phyloP scores from a whole-genome alignment of 2,797 vertebrate species.

The Melanotaenia boesemani region DNA sequence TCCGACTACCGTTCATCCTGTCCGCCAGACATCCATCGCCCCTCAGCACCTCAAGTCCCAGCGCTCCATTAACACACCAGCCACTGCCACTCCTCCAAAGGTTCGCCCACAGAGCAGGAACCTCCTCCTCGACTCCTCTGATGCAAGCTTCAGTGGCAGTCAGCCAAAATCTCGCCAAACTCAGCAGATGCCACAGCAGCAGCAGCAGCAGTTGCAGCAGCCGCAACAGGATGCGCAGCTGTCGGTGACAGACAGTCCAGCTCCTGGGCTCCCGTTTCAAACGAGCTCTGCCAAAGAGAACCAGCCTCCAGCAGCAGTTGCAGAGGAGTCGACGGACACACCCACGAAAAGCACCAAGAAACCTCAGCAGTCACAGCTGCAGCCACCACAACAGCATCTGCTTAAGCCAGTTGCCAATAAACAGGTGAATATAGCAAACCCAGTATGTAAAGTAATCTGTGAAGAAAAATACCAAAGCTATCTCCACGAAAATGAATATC shows the following conservation, averaged over 20 bases:
- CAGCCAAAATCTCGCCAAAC: constrained; percentile 67
- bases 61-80: constrained; percentile 89
- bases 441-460: neutral
- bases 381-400: constrained; percentile 82
- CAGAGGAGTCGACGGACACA: constrained; percentile 74
- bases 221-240: constrained; percentile 73
- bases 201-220: constrained; percentile 30
- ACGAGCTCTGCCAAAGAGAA: constrained; percentile 81
- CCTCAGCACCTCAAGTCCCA: constrained; percentile 85
- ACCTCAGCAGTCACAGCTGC: constrained; percentile 73
- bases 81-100: constrained; percentile 82
- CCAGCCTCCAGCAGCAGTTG: constrained; percentile 67
- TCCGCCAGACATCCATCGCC: constrained; percentile 81
- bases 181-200: constrained; percentile 53
- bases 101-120: constrained; percentile 93
- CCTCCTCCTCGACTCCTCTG: constrained; percentile 89
- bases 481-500: neutral
- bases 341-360: constrained; percentile 82
- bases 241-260: constrained; percentile 83
- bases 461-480: neutral
- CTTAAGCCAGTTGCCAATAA: constrained; percentile 91
- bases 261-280: constrained; percentile 86
- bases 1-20: constrained; percentile 82
- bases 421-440: constrained; percentile 80
- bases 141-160: constrained; percentile 84